Conservation (phyloP, 2,113 vertebrate genomes). For the Anser brachyrhynchus region DNA sequence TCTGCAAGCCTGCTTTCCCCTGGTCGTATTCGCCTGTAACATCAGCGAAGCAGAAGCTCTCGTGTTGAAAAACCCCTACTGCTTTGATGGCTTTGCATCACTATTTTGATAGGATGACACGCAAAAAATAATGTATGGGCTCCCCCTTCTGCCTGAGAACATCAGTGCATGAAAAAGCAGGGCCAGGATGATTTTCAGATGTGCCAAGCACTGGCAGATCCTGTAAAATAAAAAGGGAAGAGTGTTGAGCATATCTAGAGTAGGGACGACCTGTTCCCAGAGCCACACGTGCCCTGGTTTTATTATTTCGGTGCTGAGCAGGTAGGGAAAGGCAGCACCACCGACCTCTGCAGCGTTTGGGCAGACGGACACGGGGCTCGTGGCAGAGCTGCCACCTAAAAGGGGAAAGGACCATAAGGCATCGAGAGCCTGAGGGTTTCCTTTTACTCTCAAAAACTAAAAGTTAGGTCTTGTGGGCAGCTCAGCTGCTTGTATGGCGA, state of each 20-base stretch:
- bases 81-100: not conserved
- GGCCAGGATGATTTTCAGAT: not conserved
- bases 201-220: not conserved
- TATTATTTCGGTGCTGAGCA: not conserved
- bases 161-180: not conserved
- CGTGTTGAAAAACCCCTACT: not conserved
- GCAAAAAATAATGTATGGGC: slow-evolving; percentile 32
- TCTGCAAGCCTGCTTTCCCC: not conserved
- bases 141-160: slow-evolving; percentile 59
- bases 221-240: not conserved
- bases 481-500: not conserved
- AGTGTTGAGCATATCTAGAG: not conserved
- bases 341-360: not conserved
- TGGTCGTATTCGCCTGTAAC: not conserved
- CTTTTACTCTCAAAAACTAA: not conserved
- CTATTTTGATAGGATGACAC: not conserved
- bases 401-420: not conserved
- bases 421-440: not conserved
- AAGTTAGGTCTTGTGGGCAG: not conserved
- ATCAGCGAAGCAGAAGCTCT: not conserved
- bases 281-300: not conserved
- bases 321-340: not conserved
- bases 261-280: not conserved
- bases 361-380: not conserved
- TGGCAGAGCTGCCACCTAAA: not conserved